A percentile compares a stretch with the other conserved stretches of the same genome.
Evolutionary conservation across 2,113 vertebrate genomes (phyloP).

Genomic region (Apus apus): DNA sequence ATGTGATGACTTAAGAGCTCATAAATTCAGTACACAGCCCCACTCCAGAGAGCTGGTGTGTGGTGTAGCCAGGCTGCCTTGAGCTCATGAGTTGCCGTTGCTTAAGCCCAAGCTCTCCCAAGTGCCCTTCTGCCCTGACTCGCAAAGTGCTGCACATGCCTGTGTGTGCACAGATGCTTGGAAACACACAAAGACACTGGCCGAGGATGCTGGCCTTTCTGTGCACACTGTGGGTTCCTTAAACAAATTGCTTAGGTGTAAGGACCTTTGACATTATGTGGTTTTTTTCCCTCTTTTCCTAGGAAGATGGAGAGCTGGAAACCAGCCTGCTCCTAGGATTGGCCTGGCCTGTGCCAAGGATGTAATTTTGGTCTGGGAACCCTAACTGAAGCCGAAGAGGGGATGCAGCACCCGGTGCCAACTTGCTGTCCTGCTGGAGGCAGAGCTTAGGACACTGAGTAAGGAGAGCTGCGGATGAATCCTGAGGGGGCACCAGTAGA

Average conservation of each 20-base stretch:
- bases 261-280: not conserved
- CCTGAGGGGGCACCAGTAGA: not conserved
- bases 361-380: not conserved
- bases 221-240: not conserved
- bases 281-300: not conserved
- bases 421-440: not conserved
- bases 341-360: not conserved
- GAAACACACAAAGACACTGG: too few species aligned
- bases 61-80: not conserved
- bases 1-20: constrained; percentile 54
- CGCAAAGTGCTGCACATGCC: not conserved
- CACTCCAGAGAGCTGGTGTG: not conserved
- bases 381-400: not conserved
- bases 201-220: too few species aligned
- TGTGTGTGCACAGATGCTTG: not conserved
- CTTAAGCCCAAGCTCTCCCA: not conserved
- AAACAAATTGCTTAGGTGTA: not conserved
- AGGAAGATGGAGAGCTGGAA: not conserved
- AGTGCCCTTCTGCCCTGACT: not conserved
- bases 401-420: not conserved
- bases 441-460: not conserved
- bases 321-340: not conserved
- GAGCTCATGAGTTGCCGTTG: not conserved
- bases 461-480: not conserved
- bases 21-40: constrained; percentile 38